Base-by-base conservation (phyloP, 2,888 invertebrate species). In the Sinohyriopsis cumingii region DNA sequence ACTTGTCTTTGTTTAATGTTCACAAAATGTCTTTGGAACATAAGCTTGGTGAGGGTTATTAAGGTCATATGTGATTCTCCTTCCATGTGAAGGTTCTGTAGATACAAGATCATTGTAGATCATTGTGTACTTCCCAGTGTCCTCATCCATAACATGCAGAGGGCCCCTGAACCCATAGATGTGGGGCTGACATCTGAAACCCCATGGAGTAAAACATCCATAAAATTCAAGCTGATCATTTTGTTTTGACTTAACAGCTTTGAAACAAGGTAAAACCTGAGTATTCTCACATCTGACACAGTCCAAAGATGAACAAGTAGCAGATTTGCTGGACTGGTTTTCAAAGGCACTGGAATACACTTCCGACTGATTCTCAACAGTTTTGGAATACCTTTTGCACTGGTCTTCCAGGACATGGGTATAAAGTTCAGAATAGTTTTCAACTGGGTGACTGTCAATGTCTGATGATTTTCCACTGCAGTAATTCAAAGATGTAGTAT, bases 191-290 rank as follows among this genome's bases (percentile, higher is more conserved):
- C 82, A 82, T 63, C 73, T 75, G 67, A 75, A 75, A 67, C 82
- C 82, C 65, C 69, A 82, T 9, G 79, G 82, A 15, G 80, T 82
- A 71, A 82, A 82, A 68, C 80, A 82, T n/a, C 80, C 79, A 60
- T 78, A 82, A 69, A 79, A 82, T 61, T 59, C 28, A 56, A 45
- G 15, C 45, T 73, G 57, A 65, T 73, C 19, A 19, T 33, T 53
- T 22, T 53, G 22, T 33, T 22, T 24, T 63, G 63, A 54, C 63
- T 22, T 19, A 25, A 55, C 18, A 54, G 55, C 24, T 55, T 55
- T 55, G 55, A 22, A 24, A n/a, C 57, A 57, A 20, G 57, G 18
- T 15, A 19, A 15, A 3, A 57, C 9, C 57, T n/a, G n/a, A 22
- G n/a, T 24, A 22, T 57, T 25, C 18, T 9, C 4, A 1, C 55